These are phyloP conservation scores for Clarias pachynema DNA, from an alignment of 2,797 vertebrate species.

Conservation along the genomic window DNA sequence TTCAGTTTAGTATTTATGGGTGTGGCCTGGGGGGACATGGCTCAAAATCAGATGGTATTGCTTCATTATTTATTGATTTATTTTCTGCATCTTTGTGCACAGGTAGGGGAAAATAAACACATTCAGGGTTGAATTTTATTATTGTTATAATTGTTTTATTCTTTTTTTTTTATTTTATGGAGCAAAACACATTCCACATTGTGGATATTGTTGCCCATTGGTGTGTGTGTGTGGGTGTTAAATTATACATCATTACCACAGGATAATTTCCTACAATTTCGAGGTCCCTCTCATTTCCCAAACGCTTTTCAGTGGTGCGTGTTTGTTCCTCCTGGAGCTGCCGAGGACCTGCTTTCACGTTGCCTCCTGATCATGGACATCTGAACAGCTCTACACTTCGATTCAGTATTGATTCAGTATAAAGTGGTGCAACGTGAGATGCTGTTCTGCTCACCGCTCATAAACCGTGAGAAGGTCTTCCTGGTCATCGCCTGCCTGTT, in stretches of 20 bases:
- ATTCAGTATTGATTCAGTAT: background rate
- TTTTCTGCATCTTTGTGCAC: background rate
- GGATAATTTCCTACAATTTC: no score
- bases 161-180: no score
- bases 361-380: background rate
- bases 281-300: background rate
- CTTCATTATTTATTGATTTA: background rate
- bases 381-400: background rate
- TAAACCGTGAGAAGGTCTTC: background rate
- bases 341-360: background rate
- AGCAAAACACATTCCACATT: no score
- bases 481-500: background rate
- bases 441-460: background rate
- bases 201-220: no score
- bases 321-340: background rate
- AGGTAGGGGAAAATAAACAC: background rate
- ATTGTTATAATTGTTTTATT: no score
- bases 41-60: background rate
- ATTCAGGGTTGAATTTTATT: no score
- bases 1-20: background rate
- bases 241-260: no score
- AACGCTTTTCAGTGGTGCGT: background rate
- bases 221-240: no score
- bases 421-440: background rate
- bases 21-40: background rate